Base-by-base conservation (phyloP, 1,140 invertebrate genomes). In the Meteorus sp. region DNA sequence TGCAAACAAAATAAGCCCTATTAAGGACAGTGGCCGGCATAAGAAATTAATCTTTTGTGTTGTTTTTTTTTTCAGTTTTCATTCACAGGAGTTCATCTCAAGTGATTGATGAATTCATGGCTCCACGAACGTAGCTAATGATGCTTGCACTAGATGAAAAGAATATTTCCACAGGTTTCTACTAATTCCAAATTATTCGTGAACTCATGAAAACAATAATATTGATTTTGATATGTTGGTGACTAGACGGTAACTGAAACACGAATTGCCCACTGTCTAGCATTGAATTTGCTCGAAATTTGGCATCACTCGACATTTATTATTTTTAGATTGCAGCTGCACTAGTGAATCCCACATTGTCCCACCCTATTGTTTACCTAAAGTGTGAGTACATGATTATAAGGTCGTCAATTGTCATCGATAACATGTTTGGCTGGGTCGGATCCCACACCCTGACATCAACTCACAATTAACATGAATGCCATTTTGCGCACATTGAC, bases 1-100 rank as follows among this genome's bases (percentile, higher is more conserved):
- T 79, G 67, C 75, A 79, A 58, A 79, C 77, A 55, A 75, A 77
- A 54, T 74, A 75, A 3, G 74, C 63, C 59, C 67, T 76, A 50
- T 78, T 73, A 17, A 71, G 65, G 7, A 64, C 47, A 53, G 69
- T 60, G 53, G 69, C 61, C 59, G 74, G 66, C 74, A 74, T 72
- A 65, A 68, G 25, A 23, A 52, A 47, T 29, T 31, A 60, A 35
- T 20, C 11, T 9, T 33, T 17, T 4, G 23, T 39, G 3, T 48
- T 2, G 7, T 22, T 31, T 7, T 22, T 11, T 17, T 29, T 31
- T 4, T 15, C n/a, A 3, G 19, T 48, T 31, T 27, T 13, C 13
- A 5, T 45, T n/a, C 17, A 43, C 39, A n/a, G 5, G 20, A 13
- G 23, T 53, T 37, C 41, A 17, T 51, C n/a, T 58, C 35, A 58